phyloP scores from a whole-genome alignment of 2,797 vertebrate genomes.

The Sciurus vulgaris region DNA sequence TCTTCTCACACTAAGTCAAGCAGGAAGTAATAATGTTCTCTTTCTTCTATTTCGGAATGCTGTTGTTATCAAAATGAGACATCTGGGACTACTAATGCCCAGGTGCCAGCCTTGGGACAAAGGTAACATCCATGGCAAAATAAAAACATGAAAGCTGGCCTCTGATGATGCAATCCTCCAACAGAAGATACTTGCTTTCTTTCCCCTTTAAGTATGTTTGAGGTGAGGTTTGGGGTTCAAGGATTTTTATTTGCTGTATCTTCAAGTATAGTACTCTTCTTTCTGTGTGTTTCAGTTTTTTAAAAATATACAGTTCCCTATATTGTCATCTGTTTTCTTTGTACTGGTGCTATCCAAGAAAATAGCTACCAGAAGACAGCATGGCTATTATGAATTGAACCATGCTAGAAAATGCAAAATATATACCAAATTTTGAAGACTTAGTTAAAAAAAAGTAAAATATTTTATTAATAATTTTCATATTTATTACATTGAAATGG shows the following conservation, averaged over 20 bases:
- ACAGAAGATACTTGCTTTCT: neutral
- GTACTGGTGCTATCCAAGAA: neutral
- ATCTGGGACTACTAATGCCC: neutral
- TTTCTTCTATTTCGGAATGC: slow-evolving; percentile 34
- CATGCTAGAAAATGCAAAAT: neutral
- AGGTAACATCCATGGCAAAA: slow-evolving; percentile 12
- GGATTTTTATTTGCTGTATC: slow-evolving; percentile 22
- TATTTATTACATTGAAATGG: neutral
- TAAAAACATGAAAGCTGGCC: slow-evolving; percentile 6
- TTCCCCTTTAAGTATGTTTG: slow-evolving; percentile 60
- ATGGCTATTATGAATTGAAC: neutral
- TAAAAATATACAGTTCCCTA: neutral
- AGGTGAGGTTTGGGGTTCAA: slow-evolving; percentile 53
- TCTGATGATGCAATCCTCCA: slow-evolving; percentile 41
- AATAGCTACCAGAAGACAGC: neutral
- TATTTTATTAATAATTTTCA: slow-evolving; percentile 36
- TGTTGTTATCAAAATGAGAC: neutral
- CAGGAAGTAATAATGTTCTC: neutral
- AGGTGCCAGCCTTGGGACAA: neutral
- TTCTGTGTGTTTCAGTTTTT: slow-evolving; percentile 50
- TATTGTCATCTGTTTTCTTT: slow-evolving; percentile 3
- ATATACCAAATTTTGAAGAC: neutral
- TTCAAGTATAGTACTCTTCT: slow-evolving; percentile 22
- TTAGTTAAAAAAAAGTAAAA: neutral
- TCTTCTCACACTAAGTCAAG: neutral